Evolutionary conservation across 2,888 invertebrate genomes (phyloP), one percentile per base, ranked within the genome.

Genomic region (Dastarcus helophoroides): DNA sequence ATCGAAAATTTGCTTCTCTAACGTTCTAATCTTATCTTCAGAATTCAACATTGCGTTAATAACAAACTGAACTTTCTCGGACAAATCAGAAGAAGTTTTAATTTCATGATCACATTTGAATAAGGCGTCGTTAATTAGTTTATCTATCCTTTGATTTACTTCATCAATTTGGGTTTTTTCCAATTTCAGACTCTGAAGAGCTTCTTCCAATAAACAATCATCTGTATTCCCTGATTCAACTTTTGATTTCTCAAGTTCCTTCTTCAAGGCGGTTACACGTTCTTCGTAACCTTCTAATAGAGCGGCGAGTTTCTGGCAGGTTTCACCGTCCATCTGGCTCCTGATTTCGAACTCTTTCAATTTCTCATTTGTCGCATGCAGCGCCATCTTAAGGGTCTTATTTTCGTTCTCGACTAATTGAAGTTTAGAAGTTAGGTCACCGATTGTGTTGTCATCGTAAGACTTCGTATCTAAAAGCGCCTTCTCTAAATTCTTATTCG

Each of bases 11-110:
- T 26, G 14, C 10, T 2, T 22, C 21, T 26, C 15, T 22, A 35
- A 13, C n/a, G 2, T 4, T 8, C 10, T 14, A 14, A 3, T 3
- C 9, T 29, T 71, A 47, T 64, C 68, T 54, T 72, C 70, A 36
- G 69, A 70, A 9, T 72, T 69, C 8, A n/a, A n/a, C n/a, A n/a
- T n/a, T n/a, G n/a, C n/a, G n/a, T n/a, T n/a, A n/a, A n/a, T n/a
- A n/a, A n/a, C n/a, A n/a, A n/a, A n/a, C n/a, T n/a, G n/a, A n/a
- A n/a, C n/a, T n/a, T n/a, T n/a, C n/a, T n/a, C n/a, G n/a, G n/a
- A n/a, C n/a, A n/a, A n/a, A n/a, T n/a, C n/a, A n/a, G n/a, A n/a
- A n/a, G n/a, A n/a, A n/a, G 19, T 17, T 17, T 6, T 17, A n/a
- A 7, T 17, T 17, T 17, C 19, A 17, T 7, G 6, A 17, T 6